A percentile compares a stretch with the other conserved stretches of the same genome.
Evolutionary conservation across 2,888 invertebrate species (phyloP).

Genomic region (Smittia sp.): DNA sequence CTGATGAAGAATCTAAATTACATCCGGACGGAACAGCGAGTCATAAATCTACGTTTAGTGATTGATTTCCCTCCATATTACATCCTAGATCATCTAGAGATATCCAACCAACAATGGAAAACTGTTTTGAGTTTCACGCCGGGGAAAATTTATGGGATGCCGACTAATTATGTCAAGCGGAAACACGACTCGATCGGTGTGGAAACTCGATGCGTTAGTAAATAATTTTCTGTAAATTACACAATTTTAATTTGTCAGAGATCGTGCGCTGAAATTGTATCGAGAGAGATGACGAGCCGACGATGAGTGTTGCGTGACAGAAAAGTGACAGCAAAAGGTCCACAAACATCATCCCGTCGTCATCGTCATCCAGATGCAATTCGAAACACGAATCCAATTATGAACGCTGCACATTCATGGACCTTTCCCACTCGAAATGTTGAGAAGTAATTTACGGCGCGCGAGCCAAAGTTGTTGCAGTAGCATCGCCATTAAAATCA

Average conservation of each 20-base stretch:
- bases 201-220: neutral
- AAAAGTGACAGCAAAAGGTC: neutral
- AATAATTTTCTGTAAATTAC: neutral
- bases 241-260: neutral
- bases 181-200: conserved; percentile 5
- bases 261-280: neutral
- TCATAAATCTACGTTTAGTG: neutral
- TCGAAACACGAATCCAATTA: neutral
- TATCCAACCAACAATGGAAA: neutral
- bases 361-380: conserved; percentile 2
- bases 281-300: neutral
- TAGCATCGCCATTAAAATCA: conserved; percentile 28
- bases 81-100: neutral
- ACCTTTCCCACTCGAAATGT: neutral
- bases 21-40: conserved; percentile 3
- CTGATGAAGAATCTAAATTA: neutral
- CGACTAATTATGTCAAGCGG: conserved; percentile 21
- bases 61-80: neutral
- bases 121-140: neutral
- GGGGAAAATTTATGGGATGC: neutral
- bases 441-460: neutral
- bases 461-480: neutral
- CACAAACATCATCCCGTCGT: neutral
- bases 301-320: conserved; percentile 2
- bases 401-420: neutral